Evolutionary conservation across 1,140 invertebrate species (phyloP), one percentile per base, ranked within the genome.

Genomic region (Bombus fervidus): DNA sequence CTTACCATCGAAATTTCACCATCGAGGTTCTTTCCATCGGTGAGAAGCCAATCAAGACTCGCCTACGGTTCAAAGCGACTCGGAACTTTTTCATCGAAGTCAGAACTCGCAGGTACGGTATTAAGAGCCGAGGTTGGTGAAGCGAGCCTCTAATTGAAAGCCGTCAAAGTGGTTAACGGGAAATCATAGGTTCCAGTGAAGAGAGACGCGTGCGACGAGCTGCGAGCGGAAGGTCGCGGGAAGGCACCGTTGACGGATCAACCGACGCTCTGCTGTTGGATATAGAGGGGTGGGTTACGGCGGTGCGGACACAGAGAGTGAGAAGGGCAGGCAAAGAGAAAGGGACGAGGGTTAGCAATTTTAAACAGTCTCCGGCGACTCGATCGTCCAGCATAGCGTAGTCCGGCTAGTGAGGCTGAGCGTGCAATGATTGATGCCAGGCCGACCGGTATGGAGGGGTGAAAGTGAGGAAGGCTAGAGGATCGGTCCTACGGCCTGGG

Each of bases 391-490:
- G 87, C 81, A 85, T 89, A 89, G 87, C 87, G 87, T 88, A 92
- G 88, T 93, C 78, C 81, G 86, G 91, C 89, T 91, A 92, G 93
- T 91, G 92, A 92, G 88, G 68, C 86, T 89, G 92, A 93, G 91
- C 90, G 90, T 89, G 88, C 91, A 93, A 93, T 95, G 94, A 94
- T 94, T 94, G 94, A 95, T 95, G 93, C 93, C 91, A 90, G 87
- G 84, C 90, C 90, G 87, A 77, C 84, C 81, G 87, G 85, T 90
- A 86, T 86, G 85, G 87, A 85, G 89, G 87, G 81, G 80, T 86
- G 87, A 87, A 87, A 86, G 84, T 88, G 86, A 88, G 87, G 83
- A 83, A 81, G 83, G 74, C 78, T 81, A 62, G 86, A 87, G 91
- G 86, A 86, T 85, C 86, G 76, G 87, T 88, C 79, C 86, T 89